These are phyloP conservation scores for Zapornia atra DNA, from an alignment of 2,113 vertebrate genomes.

Conservation along the genomic window DNA sequence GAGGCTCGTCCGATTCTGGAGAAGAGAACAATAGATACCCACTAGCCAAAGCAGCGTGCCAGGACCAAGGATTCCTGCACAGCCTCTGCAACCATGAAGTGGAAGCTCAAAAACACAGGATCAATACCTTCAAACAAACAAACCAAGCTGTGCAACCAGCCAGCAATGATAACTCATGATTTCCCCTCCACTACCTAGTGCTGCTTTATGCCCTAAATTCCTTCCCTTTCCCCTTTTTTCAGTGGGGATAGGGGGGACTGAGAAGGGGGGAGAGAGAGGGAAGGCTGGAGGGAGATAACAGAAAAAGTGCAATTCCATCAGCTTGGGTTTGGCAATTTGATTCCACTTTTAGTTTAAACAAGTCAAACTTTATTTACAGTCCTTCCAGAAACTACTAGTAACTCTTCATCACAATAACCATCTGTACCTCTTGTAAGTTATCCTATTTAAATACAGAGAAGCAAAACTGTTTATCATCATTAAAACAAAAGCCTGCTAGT, in stretches of 20 bases:
- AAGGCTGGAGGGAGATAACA: background rate
- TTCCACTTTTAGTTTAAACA: background rate
- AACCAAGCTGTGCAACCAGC: background rate
- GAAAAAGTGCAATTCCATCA: background rate
- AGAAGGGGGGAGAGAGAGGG: background rate
- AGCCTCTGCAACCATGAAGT: background rate
- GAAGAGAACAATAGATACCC: background rate
- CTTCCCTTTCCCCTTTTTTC: background rate
- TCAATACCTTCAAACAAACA: background rate
- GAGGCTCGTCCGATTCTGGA: background rate
- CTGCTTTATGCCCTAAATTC: background rate
- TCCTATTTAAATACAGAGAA: background rate
- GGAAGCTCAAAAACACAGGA: background rate
- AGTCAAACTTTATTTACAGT: background rate
- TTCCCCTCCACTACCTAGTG: background rate
- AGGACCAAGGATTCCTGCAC: background rate
- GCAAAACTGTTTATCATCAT: background rate
- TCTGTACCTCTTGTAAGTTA: background rate
- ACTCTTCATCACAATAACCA: background rate
- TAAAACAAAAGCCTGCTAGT: background rate
- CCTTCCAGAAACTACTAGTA: background rate
- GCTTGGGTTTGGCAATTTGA: background rate
- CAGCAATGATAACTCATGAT: fast-evolving
- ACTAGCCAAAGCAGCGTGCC: background rate
- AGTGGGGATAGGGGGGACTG: background rate